A percentile compares a stretch with the other conserved stretches of the same genome.
phyloP scores from a whole-genome alignment of 1,140 invertebrate genomes.

The Zaprionus nigranus region DNA sequence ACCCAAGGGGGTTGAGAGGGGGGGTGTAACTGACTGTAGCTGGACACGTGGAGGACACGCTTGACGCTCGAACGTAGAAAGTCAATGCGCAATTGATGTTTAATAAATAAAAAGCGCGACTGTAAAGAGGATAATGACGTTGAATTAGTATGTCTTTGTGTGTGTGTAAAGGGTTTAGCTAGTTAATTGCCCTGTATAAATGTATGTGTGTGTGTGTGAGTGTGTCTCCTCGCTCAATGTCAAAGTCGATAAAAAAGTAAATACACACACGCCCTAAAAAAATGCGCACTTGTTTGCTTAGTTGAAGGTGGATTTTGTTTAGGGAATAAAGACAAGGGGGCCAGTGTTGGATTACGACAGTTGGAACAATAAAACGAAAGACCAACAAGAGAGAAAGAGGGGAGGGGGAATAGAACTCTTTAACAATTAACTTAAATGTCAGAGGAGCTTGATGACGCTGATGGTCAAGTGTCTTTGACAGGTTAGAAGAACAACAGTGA shows the following conservation, averaged over 20 bases:
- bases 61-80: slow-evolving; percentile 14
- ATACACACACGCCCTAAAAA: slow-evolving; percentile 31
- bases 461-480: slow-evolving; percentile 14
- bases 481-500: neutral
- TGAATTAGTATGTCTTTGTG: neutral
- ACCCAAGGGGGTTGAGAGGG: neutral
- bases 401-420: no score
- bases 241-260: slow-evolving; percentile 49
- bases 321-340: neutral
- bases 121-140: neutral
- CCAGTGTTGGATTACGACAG: slow-evolving; percentile 7
- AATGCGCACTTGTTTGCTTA: slow-evolving; percentile 38
- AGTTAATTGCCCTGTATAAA: neutral
- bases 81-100: slow-evolving; percentile 37
- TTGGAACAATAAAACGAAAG: slow-evolving; percentile 19
- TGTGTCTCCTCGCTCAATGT: slow-evolving; percentile 35
- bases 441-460: neutral
- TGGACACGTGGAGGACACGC: slow-evolving; percentile 31
- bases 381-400: neutral
- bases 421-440: slow-evolving; percentile 37
- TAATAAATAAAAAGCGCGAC: slow-evolving; percentile 35
- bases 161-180: slow-evolving; percentile 2
- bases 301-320: neutral
- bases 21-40: neutral
- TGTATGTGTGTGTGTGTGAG: neutral